Evolutionary conservation across 2,797 vertebrate genomes (phyloP).

Genomic region (Sphenodon punctatus): DNA sequence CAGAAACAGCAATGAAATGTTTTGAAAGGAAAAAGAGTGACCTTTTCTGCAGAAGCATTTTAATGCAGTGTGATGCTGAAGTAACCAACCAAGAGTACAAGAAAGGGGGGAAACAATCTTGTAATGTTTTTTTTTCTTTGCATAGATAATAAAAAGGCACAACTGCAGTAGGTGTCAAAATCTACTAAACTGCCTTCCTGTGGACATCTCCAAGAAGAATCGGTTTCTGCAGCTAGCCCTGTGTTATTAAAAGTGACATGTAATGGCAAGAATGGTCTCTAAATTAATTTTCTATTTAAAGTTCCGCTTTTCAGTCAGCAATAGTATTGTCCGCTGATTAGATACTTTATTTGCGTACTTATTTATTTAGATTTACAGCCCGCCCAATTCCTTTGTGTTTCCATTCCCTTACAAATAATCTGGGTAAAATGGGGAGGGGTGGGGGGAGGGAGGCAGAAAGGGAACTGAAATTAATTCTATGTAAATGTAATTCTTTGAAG

Average conservation of each 20-base stretch:
- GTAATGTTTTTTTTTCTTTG: not conserved
- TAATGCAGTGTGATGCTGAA: slow-evolving; percentile 74
- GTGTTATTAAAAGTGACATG: not conserved
- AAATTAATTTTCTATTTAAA: not conserved
- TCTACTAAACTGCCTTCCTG: not conserved
- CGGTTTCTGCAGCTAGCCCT: not conserved
- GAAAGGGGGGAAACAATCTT: slow-evolving; percentile 4
- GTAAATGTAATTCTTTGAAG: not conserved
- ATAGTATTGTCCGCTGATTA: not conserved
- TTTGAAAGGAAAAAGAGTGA: slow-evolving; percentile 77
- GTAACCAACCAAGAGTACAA: slow-evolving; percentile 67
- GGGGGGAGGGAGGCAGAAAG: not conserved
- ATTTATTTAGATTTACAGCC: too few relatives aligned
- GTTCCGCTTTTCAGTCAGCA: not conserved
- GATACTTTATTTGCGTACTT: too few relatives aligned
- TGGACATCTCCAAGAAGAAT: not conserved
- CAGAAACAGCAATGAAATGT: slow-evolving; percentile 72
- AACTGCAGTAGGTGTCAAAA: not conserved
- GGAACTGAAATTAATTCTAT: not conserved
- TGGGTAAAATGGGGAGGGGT: too few relatives aligned
- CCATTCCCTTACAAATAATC: not conserved
- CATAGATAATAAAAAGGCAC: not conserved
- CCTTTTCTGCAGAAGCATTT: slow-evolving; percentile 78
- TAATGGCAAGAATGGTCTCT: not conserved
- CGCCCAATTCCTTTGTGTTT: not conserved